Evolutionary conservation across 1,140 invertebrate species (phyloP), one percentile per base, ranked within the genome.

Genomic region (Drosophila burlai): DNA sequence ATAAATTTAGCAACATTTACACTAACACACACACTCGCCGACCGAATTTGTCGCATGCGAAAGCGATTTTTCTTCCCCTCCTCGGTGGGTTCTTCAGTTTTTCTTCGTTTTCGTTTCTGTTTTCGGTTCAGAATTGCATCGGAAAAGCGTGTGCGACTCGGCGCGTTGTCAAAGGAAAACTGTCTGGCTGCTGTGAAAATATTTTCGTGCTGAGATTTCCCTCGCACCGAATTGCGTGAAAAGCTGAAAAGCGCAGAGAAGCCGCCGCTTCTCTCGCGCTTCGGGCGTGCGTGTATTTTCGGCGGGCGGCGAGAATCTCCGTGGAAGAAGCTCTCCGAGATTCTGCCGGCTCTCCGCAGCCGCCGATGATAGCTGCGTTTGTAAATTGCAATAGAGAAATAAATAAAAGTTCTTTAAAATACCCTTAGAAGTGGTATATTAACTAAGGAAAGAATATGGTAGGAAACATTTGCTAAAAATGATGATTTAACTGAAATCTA

Each of bases 81-180:
- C 24, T 38, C 29, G 26, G 43, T 40, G 4, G 21, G 4, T 49
- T 54, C 47, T 69, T 59, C 11, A 34, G 26, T 67, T 72, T 59
- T 45, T 49, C 21, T 40, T 15, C 47, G 47, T 49, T 65, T 69
- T 47, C 45, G 42, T 0, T 36, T 36, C 15, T 42, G 47, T 60
- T 71, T 69, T 47, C 45, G 42, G 15, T 31, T 57, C 59, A 65
- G 49, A 62, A 71, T 71, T 65, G 62, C 31, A 38, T 46, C 40
- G 63, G 57, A 45, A 45, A 61, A 64, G 52, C 63, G 61, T 74
- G 80, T 87, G 85, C 85, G 81, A 85, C 85, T 89, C 85, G 85
- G 82, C 85, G 85, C 86, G 82, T 86, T 90, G 85, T 91, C 85
- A 90, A 90, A 90, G 87, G 67, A 91, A 90, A 90, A 90, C 85